These are phyloP conservation scores for mouse (Mus musculus) DNA, from an alignment of 2,113 vertebrate genomes.

Conservation along the genomic window DNA sequence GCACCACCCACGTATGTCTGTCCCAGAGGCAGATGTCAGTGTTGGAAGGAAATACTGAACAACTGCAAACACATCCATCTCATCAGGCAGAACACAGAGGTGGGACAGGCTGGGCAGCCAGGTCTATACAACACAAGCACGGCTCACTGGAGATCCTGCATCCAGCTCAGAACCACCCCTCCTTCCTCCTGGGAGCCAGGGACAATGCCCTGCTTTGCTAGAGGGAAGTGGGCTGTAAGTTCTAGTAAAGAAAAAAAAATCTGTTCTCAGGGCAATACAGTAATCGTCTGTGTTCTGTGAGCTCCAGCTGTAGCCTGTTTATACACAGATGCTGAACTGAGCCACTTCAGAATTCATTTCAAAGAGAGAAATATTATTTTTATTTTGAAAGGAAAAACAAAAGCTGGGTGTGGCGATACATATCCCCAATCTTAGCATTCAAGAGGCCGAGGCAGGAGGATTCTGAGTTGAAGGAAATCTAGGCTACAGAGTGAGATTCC, in stretches of 20 bases:
- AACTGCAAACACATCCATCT: not conserved
- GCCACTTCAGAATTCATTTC: slow-evolving; percentile 29
- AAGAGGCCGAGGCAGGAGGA: not conserved
- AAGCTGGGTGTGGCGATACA: not conserved
- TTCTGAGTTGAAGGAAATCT: not conserved
- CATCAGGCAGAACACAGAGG: not conserved
- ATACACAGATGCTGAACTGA: not conserved
- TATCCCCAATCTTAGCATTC: not conserved
- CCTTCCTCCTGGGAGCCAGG: not conserved
- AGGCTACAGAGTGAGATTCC: not conserved
- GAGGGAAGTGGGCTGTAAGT: not conserved
- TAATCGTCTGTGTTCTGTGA: not conserved
- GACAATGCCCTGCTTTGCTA: not conserved
- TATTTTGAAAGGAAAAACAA: slow-evolving; percentile 30
- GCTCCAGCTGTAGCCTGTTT: not conserved
- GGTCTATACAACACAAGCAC: not conserved
- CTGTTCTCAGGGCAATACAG: not conserved
- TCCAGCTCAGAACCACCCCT: not conserved
- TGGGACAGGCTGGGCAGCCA: not conserved
- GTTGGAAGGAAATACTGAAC: not conserved
- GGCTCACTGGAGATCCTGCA: accelerated
- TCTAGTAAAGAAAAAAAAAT: not conserved
- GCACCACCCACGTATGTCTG: not conserved
- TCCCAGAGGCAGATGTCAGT: not conserved
- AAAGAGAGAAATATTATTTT: not conserved